phyloP scores from a whole-genome alignment of 2,113 vertebrate genomes.

The Podarcis cretensis region DNA sequence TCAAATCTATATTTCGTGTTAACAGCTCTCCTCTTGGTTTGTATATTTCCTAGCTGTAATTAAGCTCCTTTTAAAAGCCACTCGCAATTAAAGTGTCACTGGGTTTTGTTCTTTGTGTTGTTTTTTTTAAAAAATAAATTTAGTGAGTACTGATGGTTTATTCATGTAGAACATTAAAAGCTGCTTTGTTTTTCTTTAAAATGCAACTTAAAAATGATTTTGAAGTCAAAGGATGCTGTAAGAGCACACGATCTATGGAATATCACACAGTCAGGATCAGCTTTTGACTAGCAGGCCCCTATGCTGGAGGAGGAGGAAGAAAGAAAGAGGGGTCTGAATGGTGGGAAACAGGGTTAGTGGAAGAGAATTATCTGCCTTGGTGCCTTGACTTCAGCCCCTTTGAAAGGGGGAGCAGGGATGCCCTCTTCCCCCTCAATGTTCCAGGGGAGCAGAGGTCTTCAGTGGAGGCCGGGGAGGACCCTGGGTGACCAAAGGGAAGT shows the following conservation, averaged over 20 bases:
- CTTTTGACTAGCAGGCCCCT: too few species aligned
- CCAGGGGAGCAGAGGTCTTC: too few species aligned
- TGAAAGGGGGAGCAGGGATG: too few species aligned
- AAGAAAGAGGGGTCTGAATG: too few species aligned
- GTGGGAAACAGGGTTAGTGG: too few species aligned
- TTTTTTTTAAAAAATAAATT: constrained; percentile 40
- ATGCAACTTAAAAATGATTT: background rate
- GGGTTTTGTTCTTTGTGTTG: background rate
- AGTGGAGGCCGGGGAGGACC: too few species aligned
- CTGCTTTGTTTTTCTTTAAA: constrained; percentile 50
- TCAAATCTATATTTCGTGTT: background rate
- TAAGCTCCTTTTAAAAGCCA: constrained; percentile 39
- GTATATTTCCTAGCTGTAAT: background rate
- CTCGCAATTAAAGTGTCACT: constrained; percentile 32
- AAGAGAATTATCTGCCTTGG: too few species aligned
- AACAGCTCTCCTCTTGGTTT: background rate
- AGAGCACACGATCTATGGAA: background rate
- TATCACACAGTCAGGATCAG: too few species aligned
- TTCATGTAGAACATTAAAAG: constrained; percentile 45
- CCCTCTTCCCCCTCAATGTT: too few species aligned
- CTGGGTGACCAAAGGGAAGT: too few species aligned
- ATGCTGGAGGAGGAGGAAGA: too few species aligned
- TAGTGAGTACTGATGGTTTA: constrained; percentile 37
- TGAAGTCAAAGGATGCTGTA: background rate
- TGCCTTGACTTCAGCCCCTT: too few species aligned